Evolutionary conservation across 2,113 vertebrate species (phyloP), one percentile per base, ranked within the genome.

Genomic region (Microcebus lehilahytsara): DNA sequence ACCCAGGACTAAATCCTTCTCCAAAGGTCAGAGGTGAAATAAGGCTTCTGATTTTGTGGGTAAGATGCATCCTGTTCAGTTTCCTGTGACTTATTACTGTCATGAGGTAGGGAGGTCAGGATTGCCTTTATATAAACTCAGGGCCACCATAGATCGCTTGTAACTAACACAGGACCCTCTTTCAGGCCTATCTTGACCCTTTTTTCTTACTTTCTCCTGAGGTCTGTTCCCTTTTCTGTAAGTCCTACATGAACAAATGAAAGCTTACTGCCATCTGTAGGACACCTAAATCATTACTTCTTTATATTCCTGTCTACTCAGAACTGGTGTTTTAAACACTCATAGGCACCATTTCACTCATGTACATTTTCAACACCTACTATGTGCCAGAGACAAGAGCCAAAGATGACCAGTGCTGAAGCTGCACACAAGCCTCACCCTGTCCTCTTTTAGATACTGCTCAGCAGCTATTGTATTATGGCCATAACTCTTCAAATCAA

Each of bases 361-460:
- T 0, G 20, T 14, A 27, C 78, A 69, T 20, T n/a, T 86, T 49
- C 27, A 66, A 42, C 6, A 85, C 16, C 37, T 85, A 34, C 66
- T 6, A 5, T 3, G 2, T 37, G 32, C 25, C 49, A 75, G 30
- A 32, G 30, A 77, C 12, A 51, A 64, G 53, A 53, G n/a, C 3
- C 9, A 0, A 87, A 22, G 27, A 9, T 9, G 62, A 30, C 27
- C 9, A 0, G 0, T 3, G 0, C 22, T 19, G 23, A 40, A 14
- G 30, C 40, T 80, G 14, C 30, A 89, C 51, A 56, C 3, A 78
- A 62, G 22, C 64, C 27, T 85, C 64, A 42, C 25, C 27, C 20
- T 22, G 19, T 58, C 49, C 13, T 66, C 30, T 67, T 85, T 89
- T 14, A 66, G 13, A 30, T 34, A 66, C 0, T 85, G 49, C 58